A percentile compares a stretch with the other conserved stretches of the same genome.
Conservation (phyloP, 1,140 invertebrate species). For the Metopolophium dirhodum region DNA sequence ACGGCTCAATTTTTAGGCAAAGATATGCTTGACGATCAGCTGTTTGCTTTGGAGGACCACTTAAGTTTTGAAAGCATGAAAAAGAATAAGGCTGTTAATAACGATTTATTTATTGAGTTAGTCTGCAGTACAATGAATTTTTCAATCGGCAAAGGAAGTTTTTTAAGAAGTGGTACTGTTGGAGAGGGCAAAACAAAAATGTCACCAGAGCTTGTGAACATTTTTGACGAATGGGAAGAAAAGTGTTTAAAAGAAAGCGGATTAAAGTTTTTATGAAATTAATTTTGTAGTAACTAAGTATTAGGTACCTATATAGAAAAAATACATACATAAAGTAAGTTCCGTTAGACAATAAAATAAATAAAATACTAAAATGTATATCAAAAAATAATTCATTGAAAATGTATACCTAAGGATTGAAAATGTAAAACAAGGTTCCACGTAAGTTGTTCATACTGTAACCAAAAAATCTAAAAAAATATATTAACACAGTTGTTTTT, state of each 20-base stretch:
- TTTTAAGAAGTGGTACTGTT: conserved; percentile 81
- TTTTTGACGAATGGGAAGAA: conserved; percentile 79
- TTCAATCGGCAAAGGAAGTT: conserved; percentile 67
- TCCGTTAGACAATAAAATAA: too few species aligned
- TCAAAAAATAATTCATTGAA: too few species aligned
- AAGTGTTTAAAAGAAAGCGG: conserved; percentile 63
- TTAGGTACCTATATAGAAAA: too few species aligned
- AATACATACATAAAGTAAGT: too few species aligned
- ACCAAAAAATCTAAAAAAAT: too few species aligned
- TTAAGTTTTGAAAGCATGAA: conserved; percentile 74
- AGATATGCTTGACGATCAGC: conserved; percentile 70
- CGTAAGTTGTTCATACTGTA: too few species aligned
- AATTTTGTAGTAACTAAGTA: background rate
- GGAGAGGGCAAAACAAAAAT: conserved; percentile 87
- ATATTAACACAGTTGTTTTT: too few species aligned
- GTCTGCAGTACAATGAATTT: too few species aligned
- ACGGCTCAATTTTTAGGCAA: conserved; percentile 79
- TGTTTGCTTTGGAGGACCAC: conserved; percentile 74
- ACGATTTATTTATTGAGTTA: too few species aligned
- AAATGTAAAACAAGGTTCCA: too few species aligned
- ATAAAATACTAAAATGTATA: too few species aligned
- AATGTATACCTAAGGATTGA: too few species aligned
- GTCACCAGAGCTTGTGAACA: conserved; percentile 71
- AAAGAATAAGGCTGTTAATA: conserved; percentile 77
- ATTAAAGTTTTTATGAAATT: conserved; percentile 38